Conservation (phyloP, 2,797 vertebrate genomes). For the Aselliscus stoliczkanus region DNA sequence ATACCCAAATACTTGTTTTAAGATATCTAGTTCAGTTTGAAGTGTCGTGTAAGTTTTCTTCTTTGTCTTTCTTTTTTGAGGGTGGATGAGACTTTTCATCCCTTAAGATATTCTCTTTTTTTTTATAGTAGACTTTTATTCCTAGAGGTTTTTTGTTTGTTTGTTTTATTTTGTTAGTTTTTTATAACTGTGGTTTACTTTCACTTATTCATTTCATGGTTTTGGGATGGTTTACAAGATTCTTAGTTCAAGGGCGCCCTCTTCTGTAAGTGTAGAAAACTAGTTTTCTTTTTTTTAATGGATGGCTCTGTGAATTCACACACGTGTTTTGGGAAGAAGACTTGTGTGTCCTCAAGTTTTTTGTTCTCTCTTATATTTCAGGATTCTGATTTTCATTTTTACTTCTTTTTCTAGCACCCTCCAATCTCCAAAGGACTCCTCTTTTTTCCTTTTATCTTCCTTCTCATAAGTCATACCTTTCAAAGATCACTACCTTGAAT, state of each 20-base stretch:
- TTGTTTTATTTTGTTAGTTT: too few relatives aligned
- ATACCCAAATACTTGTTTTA: not conserved
- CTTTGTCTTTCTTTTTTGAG: not conserved
- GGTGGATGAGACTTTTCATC: not conserved
- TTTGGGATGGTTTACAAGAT: not conserved
- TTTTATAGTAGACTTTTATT: not conserved
- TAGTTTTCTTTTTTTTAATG: not conserved
- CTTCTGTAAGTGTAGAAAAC: not conserved
- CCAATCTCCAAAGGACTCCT: not conserved
- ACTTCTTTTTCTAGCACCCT: not conserved
- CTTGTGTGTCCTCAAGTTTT: not conserved
- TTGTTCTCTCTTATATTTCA: not conserved
- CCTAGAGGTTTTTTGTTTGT: too few relatives aligned
- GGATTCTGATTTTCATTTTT: not conserved
- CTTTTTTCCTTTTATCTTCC: not conserved
- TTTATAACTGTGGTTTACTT: not conserved
- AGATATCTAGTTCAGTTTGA: not conserved
- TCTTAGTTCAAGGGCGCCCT: not conserved
- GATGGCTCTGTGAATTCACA: fast-evolving
- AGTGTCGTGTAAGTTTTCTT: not conserved
- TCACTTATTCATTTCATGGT: not conserved
- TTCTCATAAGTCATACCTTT: not conserved
- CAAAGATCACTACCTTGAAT: not conserved
- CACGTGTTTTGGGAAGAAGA: not conserved
- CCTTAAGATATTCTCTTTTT: not conserved